Evolutionary conservation across 2,888 invertebrate genomes (phyloP), one percentile per base, ranked within the genome.

Genomic region (Hartigia nigra): DNA sequence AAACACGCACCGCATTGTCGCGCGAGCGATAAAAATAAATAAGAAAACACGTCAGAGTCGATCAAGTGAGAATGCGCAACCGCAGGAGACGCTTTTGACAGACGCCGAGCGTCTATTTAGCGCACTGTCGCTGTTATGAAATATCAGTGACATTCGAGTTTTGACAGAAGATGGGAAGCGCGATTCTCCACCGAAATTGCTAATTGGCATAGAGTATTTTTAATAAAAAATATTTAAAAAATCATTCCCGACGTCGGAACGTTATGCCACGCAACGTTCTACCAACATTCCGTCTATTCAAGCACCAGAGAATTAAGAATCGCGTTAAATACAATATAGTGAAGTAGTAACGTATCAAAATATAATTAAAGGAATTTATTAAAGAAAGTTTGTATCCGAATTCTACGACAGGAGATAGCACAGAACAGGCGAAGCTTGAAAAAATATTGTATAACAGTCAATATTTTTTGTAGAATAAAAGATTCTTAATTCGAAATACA

Each of bases 231-330:
- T 23, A 55, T 55, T 23, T 55, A 23, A 1, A 55, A 23, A 55
- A 55, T 55, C 2, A 55, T 55, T 55, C 14, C 2, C 23, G 32
- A 72, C 31, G 72, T 72, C 70, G 78, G 82, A 86, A 84, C 84
- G 89, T 87, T 87, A 89, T 89, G 89, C 85, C 83, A 84, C 86
- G 81, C 77, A 83, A 82, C 75, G 79, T 82, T 82, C 86, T 86
- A 74, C 84, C 84, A 81, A 85, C 81, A 75, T 86, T 88, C 77
- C 87, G 84, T 81, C 81, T 88, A 37, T 87, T 89, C 79, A 90
- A 90, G 78, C 86, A 88, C 70, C 87, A 88, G 79, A 88, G 85
- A 80, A 89, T 90, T 79, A 90, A 90, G 88, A 82, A 82, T 78
- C 81, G 82, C 70, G 77, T 76, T 12, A 76, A 78, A 39, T 77